Evolutionary conservation across 1,140 invertebrate species (phyloP).

Genomic region (Holotrichia oblita): DNA sequence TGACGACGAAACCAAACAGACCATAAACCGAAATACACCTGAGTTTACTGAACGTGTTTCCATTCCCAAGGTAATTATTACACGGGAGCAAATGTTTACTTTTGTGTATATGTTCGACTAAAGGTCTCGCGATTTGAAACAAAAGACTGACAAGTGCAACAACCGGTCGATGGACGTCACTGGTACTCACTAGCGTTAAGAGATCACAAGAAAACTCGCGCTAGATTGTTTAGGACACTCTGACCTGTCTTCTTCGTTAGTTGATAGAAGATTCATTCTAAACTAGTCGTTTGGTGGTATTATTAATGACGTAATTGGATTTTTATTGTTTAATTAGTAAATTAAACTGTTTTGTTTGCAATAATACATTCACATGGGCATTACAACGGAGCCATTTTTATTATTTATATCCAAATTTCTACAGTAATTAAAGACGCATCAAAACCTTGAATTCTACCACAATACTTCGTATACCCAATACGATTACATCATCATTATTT

Average conservation of each 20-base stretch:
- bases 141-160: conserved; percentile 59
- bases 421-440: too few relatives aligned
- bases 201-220: not conserved
- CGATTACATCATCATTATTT: not conserved
- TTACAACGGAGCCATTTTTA: too few relatives aligned
- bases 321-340: too few relatives aligned
- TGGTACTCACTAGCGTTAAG: not conserved
- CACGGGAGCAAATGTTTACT: conserved; percentile 57
- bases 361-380: too few relatives aligned
- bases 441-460: too few relatives aligned
- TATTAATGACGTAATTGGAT: too few relatives aligned
- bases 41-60: conserved; percentile 51
- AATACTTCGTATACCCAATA: not conserved
- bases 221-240: not conserved
- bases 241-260: not conserved
- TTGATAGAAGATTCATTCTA: not conserved
- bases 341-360: too few relatives aligned
- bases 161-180: conserved; percentile 55
- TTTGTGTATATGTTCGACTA: conserved; percentile 52
- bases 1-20: conserved; percentile 32
- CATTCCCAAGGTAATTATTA: conserved; percentile 59
- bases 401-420: too few relatives aligned
- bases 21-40: conserved; percentile 45
- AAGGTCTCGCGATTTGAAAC: conserved; percentile 57
- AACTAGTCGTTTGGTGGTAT: not conserved